Evolutionary conservation across 1,140 invertebrate species (phyloP), one percentile per base, ranked within the genome.

Genomic region (Papilio helenus): DNA sequence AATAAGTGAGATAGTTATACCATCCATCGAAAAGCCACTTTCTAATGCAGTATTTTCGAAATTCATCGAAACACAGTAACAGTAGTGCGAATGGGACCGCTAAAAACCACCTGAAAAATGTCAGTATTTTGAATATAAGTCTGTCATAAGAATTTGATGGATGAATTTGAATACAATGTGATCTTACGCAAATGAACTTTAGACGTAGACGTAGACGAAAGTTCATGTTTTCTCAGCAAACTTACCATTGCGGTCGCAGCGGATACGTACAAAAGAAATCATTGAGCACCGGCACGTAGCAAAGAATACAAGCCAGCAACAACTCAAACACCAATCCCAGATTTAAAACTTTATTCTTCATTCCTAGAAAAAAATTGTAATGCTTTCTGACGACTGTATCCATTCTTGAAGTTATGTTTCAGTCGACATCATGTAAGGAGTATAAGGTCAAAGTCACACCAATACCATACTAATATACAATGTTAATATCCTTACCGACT

Each of bases 1-100:
- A 94, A 82, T 87, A 90, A 10, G 90, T 92, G 8, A 92, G 80
- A 44, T 79, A 83, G 80, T 94, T 94, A 76, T 85, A 94, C 89
- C 89, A 93, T 42, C 90, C 90, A 42, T 78, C 78, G 80, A 91
- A 88, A 46, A 88, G 81, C 23, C 80, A 14, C 46, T 80, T 86
- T 81, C 93, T 83, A 51, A 94, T 93, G 76, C 91, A 93, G 82
- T 92, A 90, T 82, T 93, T 93, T 80, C 93, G 83, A 61, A 89
- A 88, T 85, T 94, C 93, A 23, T 94, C 93, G 80, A 93, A 92
- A 20, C 68, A 65, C 76, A 94, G 88, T 89, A 94, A 89, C 0
- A 94, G 74, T 2, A 80, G 65, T 39, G 87, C 82, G 79, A 92
- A 93, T 18, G 93, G 92, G 44, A 93, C 23, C 0, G 89, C 88